Percentiles rank a stretch among this genome's conserved stretches.
Conservation (phyloP, 2,113 vertebrate genomes). For the Colistium nudipinnis region DNA sequence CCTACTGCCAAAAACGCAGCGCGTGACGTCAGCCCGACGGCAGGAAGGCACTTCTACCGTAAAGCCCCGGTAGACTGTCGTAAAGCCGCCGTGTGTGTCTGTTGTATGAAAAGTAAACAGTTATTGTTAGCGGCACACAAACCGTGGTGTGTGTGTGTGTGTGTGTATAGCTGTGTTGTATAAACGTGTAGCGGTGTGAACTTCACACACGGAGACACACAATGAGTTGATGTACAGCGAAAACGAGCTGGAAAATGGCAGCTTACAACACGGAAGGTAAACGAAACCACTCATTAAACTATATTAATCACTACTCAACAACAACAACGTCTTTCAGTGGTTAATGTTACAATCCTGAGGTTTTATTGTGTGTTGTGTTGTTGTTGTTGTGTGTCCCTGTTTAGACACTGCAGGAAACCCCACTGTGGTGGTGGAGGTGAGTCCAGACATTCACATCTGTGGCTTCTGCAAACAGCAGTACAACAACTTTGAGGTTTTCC, state of each 20-base stretch:
- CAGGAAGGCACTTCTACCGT: background rate
- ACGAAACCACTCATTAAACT: background rate
- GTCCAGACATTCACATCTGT: constrained; percentile 96
- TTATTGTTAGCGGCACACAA: background rate
- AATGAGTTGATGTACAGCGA: constrained; percentile 50
- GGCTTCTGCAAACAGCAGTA: constrained; percentile 97
- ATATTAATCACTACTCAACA: background rate
- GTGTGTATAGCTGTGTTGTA: background rate
- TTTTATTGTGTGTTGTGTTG: background rate
- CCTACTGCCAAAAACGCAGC: background rate
- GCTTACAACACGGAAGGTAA: constrained; percentile 79
- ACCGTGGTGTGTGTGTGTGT: no score
- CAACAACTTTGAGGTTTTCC: constrained; percentile 91
- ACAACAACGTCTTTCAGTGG: no score
- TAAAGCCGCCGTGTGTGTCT: background rate
- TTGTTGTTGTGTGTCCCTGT: constrained; percentile 9
- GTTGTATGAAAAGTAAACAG: constrained; percentile 23
- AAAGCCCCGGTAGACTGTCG: background rate
- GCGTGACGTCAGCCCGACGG: no score
- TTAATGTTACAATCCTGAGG: no score
- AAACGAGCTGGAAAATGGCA: constrained; percentile 72
- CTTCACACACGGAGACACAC: constrained; percentile 13
- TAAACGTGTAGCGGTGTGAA: background rate
- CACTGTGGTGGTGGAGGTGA: constrained; percentile 90
- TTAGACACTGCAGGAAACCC: constrained; percentile 83